Evolutionary conservation across 2,113 vertebrate species (phyloP).

Genomic region (Lutjanus erythropterus): DNA sequence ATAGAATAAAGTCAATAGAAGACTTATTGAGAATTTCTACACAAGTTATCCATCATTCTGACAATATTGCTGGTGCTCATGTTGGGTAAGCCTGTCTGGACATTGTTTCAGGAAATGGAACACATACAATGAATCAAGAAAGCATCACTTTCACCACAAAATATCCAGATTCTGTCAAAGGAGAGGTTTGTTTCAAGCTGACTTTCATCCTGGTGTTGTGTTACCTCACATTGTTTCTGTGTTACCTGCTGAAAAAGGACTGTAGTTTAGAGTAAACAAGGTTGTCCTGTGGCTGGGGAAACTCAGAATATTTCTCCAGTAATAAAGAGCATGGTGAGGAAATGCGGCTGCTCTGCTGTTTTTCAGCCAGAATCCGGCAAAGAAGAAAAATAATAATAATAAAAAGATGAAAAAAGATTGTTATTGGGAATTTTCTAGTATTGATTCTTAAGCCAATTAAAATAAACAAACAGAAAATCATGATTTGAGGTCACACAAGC

Average conservation of each 20-base stretch:
- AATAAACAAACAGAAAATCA: neutral
- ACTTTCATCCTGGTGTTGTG: neutral
- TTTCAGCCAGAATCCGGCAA: neutral
- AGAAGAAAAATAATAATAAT: conserved; percentile 7
- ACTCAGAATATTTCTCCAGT: neutral
- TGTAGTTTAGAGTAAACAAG: neutral
- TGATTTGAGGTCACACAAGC: conserved; percentile 5
- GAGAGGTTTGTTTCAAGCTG: neutral
- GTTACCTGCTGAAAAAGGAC: neutral
- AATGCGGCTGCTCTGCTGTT: conserved; percentile 2
- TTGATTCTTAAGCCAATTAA: neutral
- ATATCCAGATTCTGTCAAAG: neutral
- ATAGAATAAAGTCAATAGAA: conserved; percentile 33
- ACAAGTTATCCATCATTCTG: conserved; percentile 25
- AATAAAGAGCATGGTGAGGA: neutral
- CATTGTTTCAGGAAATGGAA: conserved; percentile 23
- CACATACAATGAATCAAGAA: neutral
- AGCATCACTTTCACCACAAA: neutral
- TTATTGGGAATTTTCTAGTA: neutral
- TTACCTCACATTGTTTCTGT: neutral
- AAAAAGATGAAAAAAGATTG: no score
- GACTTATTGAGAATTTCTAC: conserved; percentile 10
- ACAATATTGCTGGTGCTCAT: conserved; percentile 13
- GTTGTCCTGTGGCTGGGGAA: neutral
- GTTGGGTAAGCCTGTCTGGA: neutral